Evolutionary conservation across 2,888 invertebrate species (phyloP).

Genomic region (Temnothorax rugatulus): DNA sequence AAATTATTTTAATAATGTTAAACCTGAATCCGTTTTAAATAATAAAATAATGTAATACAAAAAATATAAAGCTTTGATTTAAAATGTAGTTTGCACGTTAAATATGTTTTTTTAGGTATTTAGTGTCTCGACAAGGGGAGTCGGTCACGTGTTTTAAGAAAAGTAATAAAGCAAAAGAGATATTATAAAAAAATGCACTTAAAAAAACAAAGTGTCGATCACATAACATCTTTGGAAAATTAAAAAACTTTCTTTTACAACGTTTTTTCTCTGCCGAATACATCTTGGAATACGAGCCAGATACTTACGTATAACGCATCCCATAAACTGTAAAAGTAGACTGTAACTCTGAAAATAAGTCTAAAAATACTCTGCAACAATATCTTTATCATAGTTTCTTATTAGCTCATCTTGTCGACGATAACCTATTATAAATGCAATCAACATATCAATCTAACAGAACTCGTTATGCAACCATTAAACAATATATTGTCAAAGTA

Average conservation of each 20-base stretch:
- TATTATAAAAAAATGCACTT: background rate
- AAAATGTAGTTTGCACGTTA: background rate
- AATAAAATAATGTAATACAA: background rate
- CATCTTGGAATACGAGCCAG: background rate
- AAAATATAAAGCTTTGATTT: background rate
- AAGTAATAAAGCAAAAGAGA: background rate
- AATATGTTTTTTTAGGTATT: background rate
- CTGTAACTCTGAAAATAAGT: constrained; percentile 7
- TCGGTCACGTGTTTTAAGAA: background rate
- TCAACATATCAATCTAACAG: background rate
- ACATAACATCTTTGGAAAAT: constrained; percentile 17
- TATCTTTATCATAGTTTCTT: background rate
- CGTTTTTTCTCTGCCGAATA: background rate
- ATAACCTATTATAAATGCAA: background rate
- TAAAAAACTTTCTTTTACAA: constrained; percentile 15
- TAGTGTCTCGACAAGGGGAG: background rate
- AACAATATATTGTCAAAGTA: background rate
- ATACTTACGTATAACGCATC: background rate
- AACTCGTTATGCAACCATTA: background rate
- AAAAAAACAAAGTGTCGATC: background rate
- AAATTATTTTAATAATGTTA: constrained; percentile 5
- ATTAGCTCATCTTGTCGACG: background rate
- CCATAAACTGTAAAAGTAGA: background rate
- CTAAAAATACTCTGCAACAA: background rate
- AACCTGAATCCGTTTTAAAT: background rate